phyloP scores from a whole-genome alignment of 2,113 vertebrate genomes.

The Stegastes partitus region DNA sequence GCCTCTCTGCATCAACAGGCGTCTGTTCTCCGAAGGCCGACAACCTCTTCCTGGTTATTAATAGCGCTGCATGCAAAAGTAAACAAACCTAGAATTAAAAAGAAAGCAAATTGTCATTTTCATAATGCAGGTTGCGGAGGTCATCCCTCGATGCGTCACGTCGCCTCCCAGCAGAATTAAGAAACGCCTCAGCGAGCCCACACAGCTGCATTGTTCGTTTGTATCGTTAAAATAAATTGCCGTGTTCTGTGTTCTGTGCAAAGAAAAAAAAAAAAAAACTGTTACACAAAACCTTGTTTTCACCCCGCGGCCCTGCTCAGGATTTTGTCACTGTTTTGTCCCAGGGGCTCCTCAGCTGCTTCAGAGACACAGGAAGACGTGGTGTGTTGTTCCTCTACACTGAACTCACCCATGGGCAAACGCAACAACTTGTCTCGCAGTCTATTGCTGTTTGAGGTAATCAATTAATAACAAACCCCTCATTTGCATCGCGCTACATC shows the following conservation, averaged over 20 bases:
- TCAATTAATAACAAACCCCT: constrained; percentile 58
- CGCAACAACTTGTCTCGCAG: neutral
- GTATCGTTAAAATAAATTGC: constrained; percentile 69
- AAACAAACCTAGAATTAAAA: constrained; percentile 44
- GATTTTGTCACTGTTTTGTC: constrained; percentile 59
- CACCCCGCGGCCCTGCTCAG: constrained; percentile 32
- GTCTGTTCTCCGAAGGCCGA: constrained; percentile 1
- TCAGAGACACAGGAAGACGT: constrained; percentile 36
- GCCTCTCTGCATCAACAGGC: constrained; percentile 8
- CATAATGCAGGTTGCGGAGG: constrained; percentile 57
- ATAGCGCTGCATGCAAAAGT: constrained; percentile 16
- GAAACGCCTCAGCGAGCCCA: constrained; percentile 51
- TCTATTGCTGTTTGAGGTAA: constrained; percentile 43
- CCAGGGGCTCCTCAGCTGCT: constrained; percentile 43
- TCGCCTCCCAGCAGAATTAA: constrained; percentile 58
- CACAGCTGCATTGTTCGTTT: constrained; percentile 56
- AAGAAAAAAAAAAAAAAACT: constrained; percentile 32
- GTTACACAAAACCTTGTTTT: constrained; percentile 8
- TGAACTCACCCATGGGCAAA: constrained; percentile 47
- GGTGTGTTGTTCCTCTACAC: constrained; percentile 35
- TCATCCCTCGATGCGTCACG: constrained; percentile 41
- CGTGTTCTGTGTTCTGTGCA: constrained; percentile 46
- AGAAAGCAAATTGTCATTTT: constrained; percentile 48
- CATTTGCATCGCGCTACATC: constrained; percentile 41
- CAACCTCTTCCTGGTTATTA: constrained; percentile 29